Base-by-base conservation (phyloP, 2,797 vertebrate genomes). In the Rhodeus uyekii region DNA sequence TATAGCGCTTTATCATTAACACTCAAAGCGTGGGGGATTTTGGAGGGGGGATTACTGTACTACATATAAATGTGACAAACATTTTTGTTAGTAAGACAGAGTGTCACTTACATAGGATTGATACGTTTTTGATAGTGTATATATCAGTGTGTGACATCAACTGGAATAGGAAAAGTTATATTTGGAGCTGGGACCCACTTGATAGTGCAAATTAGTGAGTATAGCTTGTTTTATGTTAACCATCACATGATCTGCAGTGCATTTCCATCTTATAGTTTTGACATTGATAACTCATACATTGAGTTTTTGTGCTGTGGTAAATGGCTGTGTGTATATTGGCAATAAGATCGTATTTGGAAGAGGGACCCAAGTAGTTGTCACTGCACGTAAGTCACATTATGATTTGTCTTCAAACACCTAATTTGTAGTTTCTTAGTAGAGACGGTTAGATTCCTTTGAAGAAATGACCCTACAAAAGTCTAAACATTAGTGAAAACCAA, bases 291-390 rank as follows among this genome's bases (percentile, higher is more conserved):
- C 4, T 44, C 6, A 48, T 7, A 63, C 27, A 16, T 46, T 22
- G 1, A 19, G 69, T 74, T 82, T 46, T 76, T 76, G 80, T 67
- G 24, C 61, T 55, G 13, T 68, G 72, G 24, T 58, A 36, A 68
- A 58, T 58, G 8, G 50, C 19, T 74, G 82, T 83, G 82, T 81
- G 65, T 77, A 78, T 78, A 46, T 6, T n/a, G 78, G 42, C 19
- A 68, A 32, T 39, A 86, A 84, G 75, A 48, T 86, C 6, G 14
- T 81, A 24, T 89, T 89, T 76, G 85, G 85, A 65, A 60, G 44
- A 78, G 85, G 82, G 29, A 86, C 74, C 36, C 73, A 84, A 67
- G 44, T 89, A 71, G n/a, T 32, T 71, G 50, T 87, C 12, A 32
- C 32, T 44, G 24, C 86, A 58, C 74, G 86, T 87, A 81, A 87